These are phyloP conservation scores for Matsumyia berberina DNA, from an alignment of 2,888 invertebrate species.

Conservation along the genomic window DNA sequence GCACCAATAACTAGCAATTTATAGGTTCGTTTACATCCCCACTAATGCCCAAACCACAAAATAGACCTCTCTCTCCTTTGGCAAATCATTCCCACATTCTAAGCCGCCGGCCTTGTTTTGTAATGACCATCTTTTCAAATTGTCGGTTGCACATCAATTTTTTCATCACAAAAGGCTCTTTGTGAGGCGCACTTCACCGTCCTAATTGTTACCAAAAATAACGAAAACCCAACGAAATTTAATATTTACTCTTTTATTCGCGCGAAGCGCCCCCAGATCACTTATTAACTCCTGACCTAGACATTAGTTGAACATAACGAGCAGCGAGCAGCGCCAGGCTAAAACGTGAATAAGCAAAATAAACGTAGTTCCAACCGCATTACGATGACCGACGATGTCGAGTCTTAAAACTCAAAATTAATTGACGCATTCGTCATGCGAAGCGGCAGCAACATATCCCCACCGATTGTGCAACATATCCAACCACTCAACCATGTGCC, in stretches of 20 bases:
- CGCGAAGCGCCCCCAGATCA: conserved; percentile 8
- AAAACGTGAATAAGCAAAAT: conserved; percentile 23
- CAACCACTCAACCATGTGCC: conserved; percentile 68
- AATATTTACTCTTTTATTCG: conserved; percentile 34
- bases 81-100: conserved; percentile 11
- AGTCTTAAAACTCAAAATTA: conserved; percentile 43
- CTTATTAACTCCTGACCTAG: conserved; percentile 60
- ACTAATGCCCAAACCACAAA: neutral
- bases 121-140: conserved; percentile 33
- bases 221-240: conserved; percentile 6
- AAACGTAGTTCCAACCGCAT: conserved; percentile 22
- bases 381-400: conserved; percentile 13
- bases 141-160: conserved; percentile 1
- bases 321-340: conserved; percentile 4
- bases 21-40: conserved; percentile 1
- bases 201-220: conserved; percentile 22
- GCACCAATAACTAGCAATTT: neutral
- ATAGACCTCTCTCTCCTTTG: conserved; percentile 9
- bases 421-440: conserved; percentile 69
- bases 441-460: conserved; percentile 39
- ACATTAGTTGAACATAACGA: conserved; percentile 47
- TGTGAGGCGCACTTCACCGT: conserved; percentile 10
- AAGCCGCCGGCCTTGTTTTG: conserved; percentile 7
- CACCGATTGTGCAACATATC: conserved; percentile 58
- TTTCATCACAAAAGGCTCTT: conserved; percentile 21